Evolutionary conservation across 2,888 invertebrate species (phyloP), one percentile per base, ranked within the genome.

Genomic region (Yponomeuta sedellus): DNA sequence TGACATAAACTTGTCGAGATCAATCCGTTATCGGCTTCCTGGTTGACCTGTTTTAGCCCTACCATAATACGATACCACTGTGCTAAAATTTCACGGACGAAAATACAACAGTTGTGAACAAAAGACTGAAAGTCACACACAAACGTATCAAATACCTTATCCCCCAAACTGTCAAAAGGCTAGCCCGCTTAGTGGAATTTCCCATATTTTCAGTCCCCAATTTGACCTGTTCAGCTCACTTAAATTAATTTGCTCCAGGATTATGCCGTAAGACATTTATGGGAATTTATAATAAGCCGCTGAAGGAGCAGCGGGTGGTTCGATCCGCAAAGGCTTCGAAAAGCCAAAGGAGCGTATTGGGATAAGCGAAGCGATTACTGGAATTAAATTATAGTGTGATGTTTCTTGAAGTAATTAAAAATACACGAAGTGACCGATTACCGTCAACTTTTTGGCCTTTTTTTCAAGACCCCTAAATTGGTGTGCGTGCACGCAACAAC

Each of bases 241-340:
- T 52, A 52, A 52, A 52, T 52, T 52, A 52, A 52, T 52, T 52
- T 52, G 44, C 12, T 52, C 44, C 44, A 52, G 44, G 12, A 52
- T 11, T 22, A 58, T 22, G 20, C 10, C 58, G 58, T 58, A 19
- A 58, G 58, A 58, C 20, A 58, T 58, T 58, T 58, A 58, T 58
- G 58, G 58, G 58, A 58, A 58, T 58, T 58, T 20, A 58, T 58
- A 58, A 58, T 52, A 52, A 52, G 44, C 44, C 44, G 44, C 44
- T 52, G 44, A 52, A 12, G 44, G 44, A 52, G 16, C 16, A 52
- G 44, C 10, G 16, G 16, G 12, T 16, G 44, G 44, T 52, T 52
- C 44, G 16, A 52, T 52, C 44, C 44, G 16, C 34, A 8, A 8
- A 34, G 34, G 34, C 34, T 34, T 6, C 8, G 34, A 34, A 52